phyloP scores from a whole-genome alignment of 2,797 vertebrate species.

The Pipistrellus pygmaeus region DNA sequence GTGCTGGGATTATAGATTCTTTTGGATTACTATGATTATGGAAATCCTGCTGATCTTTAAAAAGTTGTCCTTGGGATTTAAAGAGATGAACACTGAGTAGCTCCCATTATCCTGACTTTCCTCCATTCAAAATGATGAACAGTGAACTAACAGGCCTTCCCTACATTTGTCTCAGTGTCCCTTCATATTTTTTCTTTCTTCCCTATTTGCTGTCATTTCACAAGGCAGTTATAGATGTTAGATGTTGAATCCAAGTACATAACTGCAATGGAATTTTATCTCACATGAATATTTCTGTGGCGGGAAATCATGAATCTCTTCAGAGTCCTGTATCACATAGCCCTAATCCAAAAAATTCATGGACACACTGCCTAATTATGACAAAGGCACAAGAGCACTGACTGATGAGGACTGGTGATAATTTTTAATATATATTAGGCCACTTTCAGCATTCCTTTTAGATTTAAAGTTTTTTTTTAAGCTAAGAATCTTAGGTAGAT shows the following conservation, averaged over 20 bases:
- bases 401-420: background rate
- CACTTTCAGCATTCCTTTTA: background rate
- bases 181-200: background rate
- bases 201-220: background rate
- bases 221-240: background rate
- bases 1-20: conserved; percentile 5
- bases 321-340: background rate
- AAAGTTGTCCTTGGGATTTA: background rate
- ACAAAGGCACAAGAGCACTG: background rate
- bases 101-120: background rate
- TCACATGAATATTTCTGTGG: background rate
- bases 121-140: background rate
- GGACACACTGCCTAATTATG: background rate
- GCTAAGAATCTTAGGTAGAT: background rate
- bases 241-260: background rate
- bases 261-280: background rate
- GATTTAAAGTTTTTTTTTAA: background rate
- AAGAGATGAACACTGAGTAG: background rate
- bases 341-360: background rate
- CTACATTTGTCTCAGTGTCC: background rate
- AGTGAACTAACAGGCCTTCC: background rate
- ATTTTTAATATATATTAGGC: background rate
- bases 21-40: background rate
- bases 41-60: conserved; percentile 28
- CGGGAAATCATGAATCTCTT: background rate